phyloP scores from a whole-genome alignment of 2,113 vertebrate genomes.

The Mustelus asterias region DNA sequence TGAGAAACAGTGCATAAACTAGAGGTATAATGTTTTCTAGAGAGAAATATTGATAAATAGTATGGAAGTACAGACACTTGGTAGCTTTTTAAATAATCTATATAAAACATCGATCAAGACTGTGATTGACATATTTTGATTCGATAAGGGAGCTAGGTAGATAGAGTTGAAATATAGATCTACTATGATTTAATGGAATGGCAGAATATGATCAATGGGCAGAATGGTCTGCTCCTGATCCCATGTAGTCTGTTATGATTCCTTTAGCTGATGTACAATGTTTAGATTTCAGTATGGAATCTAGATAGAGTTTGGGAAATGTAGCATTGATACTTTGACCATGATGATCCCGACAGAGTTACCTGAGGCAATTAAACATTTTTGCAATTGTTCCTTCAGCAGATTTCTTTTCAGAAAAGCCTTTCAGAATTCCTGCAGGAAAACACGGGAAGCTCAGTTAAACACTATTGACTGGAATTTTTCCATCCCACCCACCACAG shows the following conservation, averaged over 20 bases:
- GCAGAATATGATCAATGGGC: not conserved
- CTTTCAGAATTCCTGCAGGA: not conserved
- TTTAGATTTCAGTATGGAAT: not conserved
- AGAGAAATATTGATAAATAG: not conserved
- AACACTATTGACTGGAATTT: not conserved
- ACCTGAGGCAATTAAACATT: not conserved
- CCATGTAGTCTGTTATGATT: not conserved
- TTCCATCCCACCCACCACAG: no score
- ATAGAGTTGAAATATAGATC: not conserved
- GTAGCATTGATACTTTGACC: not conserved
- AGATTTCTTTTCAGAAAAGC: not conserved
- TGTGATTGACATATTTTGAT: not conserved
- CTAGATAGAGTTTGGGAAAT: no score
- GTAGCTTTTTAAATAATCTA: not conserved
- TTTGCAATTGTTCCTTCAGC: not conserved
- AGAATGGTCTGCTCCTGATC: not conserved
- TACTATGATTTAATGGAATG: not conserved
- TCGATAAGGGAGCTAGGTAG: not conserved
- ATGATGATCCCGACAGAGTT: not conserved
- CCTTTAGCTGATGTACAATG: not conserved
- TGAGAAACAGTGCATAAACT: not conserved
- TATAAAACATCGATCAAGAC: not conserved
- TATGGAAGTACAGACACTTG: not conserved
- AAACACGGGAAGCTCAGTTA: not conserved
- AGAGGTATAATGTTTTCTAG: not conserved